These are phyloP conservation scores for Caerostris extrusa DNA, from an alignment of 1,140 invertebrate genomes.

Conservation along the genomic window DNA sequence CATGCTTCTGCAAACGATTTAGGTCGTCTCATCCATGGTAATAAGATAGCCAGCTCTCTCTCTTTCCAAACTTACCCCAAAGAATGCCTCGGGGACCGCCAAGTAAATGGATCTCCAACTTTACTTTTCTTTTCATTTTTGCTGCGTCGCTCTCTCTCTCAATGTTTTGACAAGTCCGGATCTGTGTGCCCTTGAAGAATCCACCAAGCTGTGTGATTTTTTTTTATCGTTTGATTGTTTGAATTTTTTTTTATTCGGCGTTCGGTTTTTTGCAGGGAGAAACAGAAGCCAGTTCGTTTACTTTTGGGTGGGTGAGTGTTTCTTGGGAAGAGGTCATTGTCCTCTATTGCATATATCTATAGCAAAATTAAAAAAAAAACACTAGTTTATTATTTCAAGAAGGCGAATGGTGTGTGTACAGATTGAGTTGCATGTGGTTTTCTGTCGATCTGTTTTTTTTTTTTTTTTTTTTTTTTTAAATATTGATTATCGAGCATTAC, in stretches of 20 bases:
- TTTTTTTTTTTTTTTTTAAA: too few species aligned
- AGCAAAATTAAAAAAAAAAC: background rate
- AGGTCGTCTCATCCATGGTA: slow-evolving; percentile 20
- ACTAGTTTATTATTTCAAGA: background rate
- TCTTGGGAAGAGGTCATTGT: background rate
- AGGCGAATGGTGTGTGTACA: background rate
- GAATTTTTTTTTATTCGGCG: background rate
- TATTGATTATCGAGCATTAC: too few species aligned
- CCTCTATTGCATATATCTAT: background rate
- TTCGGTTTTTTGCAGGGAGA: slow-evolving; percentile 22
- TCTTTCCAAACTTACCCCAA: slow-evolving; percentile 14
- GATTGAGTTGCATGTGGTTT: background rate
- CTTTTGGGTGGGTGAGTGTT: slow-evolving; percentile 26
- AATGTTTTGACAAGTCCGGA: slow-evolving; percentile 51
- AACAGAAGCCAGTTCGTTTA: slow-evolving; percentile 34
- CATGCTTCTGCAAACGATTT: slow-evolving; percentile 21
- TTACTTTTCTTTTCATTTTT: slow-evolving; percentile 8
- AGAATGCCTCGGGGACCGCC: background rate
- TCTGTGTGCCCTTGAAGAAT: slow-evolving; percentile 14
- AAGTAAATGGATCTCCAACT: slow-evolving; percentile 19
- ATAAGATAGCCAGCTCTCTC: background rate
- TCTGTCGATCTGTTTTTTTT: too few species aligned
- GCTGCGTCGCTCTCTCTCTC: background rate
- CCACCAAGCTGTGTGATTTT: background rate
- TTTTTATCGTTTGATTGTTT: slow-evolving; percentile 10